Percentiles rank a stretch among this genome's conserved stretches.
phyloP scores from a whole-genome alignment of 2,113 vertebrate genomes.

The Atlantisia rogersi region DNA sequence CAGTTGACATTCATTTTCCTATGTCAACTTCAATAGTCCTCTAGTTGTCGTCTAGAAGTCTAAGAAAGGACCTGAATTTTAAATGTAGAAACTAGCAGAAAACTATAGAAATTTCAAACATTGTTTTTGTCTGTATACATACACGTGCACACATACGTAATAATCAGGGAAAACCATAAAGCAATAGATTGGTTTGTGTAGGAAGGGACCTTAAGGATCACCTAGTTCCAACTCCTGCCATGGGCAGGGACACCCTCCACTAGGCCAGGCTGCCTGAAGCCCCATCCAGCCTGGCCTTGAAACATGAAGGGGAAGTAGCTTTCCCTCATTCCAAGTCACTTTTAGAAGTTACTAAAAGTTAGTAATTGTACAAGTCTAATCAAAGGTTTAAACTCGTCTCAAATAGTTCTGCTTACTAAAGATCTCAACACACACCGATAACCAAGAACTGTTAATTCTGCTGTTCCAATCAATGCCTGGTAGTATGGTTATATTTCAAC shows the following conservation, averaged over 20 bases:
- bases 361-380: not conserved
- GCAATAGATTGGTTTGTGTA: too few species aligned
- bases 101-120: not conserved
- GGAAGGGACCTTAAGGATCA: too few species aligned
- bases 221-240: too few species aligned
- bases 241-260: too few species aligned
- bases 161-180: rapidly evolving
- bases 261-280: too few species aligned
- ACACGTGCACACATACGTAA: rapidly evolving
- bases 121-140: not conserved
- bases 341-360: not conserved
- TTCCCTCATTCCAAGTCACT: not conserved
- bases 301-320: rapidly evolving
- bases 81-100: not conserved
- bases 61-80: not conserved
- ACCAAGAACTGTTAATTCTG: not conserved
- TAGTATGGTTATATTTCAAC: not conserved
- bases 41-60: not conserved
- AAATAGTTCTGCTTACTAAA: not conserved
- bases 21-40: not conserved
- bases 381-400: not conserved
- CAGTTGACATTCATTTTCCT: not conserved
- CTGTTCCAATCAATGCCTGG: not conserved
- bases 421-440: not conserved
- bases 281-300: too few species aligned